Evolutionary conservation across 2,113 vertebrate species (phyloP).

Genomic region (Amblyopsis rosae): DNA sequence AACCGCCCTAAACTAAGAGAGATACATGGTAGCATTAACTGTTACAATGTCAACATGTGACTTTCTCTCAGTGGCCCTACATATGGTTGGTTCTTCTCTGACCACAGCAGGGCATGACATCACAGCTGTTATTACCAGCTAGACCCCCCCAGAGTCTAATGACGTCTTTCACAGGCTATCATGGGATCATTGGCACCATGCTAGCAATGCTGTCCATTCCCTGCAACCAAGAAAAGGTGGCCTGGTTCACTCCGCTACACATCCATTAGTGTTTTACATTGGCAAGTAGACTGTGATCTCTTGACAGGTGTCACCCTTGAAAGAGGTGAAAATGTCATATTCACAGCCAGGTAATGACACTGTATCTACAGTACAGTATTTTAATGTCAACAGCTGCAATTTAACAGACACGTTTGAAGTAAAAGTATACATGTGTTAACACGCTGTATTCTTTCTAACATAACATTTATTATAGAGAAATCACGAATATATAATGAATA

Average conservation of each 20-base stretch:
- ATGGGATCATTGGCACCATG: conserved; percentile 19
- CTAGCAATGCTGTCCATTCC: conserved; percentile 36
- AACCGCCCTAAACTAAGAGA: no score
- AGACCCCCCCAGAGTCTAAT: conserved; percentile 15
- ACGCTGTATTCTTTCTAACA: no score
- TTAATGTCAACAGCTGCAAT: no score
- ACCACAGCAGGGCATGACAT: not conserved
- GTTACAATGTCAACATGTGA: no score
- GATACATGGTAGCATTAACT: no score
- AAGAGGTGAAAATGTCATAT: conserved; percentile 1
- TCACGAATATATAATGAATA: no score
- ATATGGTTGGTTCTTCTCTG: not conserved
- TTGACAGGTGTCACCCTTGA: conserved; percentile 3
- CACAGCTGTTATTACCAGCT: conserved; percentile 46
- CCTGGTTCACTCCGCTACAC: conserved; percentile 32
- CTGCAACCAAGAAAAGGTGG: conserved; percentile 31
- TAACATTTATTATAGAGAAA: no score
- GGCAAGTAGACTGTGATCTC: conserved; percentile 23
- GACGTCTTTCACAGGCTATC: conserved; percentile 21
- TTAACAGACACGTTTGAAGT: no score
- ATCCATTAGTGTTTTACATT: conserved; percentile 35
- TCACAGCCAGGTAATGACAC: not conserved
- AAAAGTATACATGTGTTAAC: no score
- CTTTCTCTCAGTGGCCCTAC: no score
- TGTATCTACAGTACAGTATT: not conserved